phyloP scores from a whole-genome alignment of 2,888 invertebrate species.

The Ischnus inquisitorius region DNA sequence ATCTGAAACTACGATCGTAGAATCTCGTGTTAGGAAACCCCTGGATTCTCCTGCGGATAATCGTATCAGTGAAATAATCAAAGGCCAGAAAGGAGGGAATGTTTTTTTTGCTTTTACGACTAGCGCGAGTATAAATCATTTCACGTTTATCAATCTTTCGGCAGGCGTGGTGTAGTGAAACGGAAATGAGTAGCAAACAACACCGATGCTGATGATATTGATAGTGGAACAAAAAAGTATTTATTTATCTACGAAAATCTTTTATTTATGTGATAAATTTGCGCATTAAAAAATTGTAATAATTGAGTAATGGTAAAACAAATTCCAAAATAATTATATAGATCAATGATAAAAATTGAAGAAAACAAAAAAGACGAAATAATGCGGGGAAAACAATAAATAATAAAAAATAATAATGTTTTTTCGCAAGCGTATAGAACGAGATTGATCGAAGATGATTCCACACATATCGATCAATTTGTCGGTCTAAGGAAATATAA shows the following conservation, averaged over 20 bases:
- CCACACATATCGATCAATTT: conserved; percentile 7
- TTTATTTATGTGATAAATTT: no score
- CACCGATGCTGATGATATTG: no score
- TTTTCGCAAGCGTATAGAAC: neutral
- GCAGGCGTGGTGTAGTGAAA: no score
- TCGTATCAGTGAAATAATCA: neutral
- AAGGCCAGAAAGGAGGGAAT: neutral
- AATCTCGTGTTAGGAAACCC: conserved; percentile 2
- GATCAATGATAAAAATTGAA: no score
- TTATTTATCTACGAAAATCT: no score
- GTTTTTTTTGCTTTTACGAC: neutral
- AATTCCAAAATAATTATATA: no score
- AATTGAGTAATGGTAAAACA: no score
- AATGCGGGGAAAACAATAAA: neutral
- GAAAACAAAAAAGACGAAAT: neutral
- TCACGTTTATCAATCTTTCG: no score
- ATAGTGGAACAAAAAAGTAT: no score
- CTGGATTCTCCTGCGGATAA: neutral
- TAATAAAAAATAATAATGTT: neutral
- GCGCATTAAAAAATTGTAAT: no score
- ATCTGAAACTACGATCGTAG: neutral
- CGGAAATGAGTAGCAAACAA: no score
- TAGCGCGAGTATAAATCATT: no score
- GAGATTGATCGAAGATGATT: conserved; percentile 12
- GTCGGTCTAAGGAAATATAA: neutral